Base-by-base conservation (phyloP, 1,140 invertebrate species). In the Pseudoatta argentina region DNA sequence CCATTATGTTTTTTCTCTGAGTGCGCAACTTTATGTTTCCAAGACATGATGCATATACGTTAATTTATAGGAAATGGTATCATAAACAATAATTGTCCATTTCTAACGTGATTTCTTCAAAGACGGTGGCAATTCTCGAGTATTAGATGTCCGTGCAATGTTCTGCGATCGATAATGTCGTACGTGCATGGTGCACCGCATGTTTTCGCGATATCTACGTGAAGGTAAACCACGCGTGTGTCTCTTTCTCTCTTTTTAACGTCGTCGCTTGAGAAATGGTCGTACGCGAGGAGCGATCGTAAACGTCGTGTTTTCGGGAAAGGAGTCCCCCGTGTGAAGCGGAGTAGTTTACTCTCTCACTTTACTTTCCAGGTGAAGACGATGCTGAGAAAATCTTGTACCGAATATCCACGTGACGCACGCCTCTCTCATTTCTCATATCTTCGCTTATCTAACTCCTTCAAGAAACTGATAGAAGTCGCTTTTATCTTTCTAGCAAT, bases 271-370 rank as follows among this genome's bases (percentile, higher is more conserved):
- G 79, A 83, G 79, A 73, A 83, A 83, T 83, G 79, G 39, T 61
- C 39, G 79, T 83, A 51, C 67, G 55, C 69, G 79, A 72, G 69
- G 44, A 73, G 79, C 69, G 67, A 83, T 75, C 79, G 69, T 83
- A 83, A 73, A 75, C 27, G 79, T 83, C 79, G 55, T 83, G 79
- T 83, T 83, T 73, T 73, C 69, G 79, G 53, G 24, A 18, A 27
- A 30, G 39, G 24, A 72, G 53, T 61, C 24, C 51, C 39, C 21
- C 69, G 61, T 39, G 69, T 48, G 55, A 48, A 5, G n/a, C 67
- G 34, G 7, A 30, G 55, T 14, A 73, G 69, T 83, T 61, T 61
- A 61, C 67, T 61, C 72, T 75, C 79, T 75, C 79, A 12, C 69
- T 82, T 72, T 30, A 72, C 63, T 55, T 34, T 8, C 14, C 48